Percentiles rank a stretch among this genome's conserved stretches.
phyloP scores from a whole-genome alignment of 2,888 invertebrate genomes.

The Crioceris asparagi region DNA sequence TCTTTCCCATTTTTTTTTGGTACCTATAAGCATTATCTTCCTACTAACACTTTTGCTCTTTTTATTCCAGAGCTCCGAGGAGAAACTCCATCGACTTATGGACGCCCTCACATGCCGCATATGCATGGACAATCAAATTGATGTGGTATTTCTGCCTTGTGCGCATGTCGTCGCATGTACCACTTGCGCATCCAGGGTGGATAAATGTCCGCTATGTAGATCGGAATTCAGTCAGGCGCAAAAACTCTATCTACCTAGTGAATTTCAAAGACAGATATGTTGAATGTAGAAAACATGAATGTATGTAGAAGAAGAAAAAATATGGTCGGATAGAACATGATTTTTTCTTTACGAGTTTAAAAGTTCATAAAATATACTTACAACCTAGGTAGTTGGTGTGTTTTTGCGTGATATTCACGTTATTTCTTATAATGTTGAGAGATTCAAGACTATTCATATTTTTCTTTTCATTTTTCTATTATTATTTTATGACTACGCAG shows the following conservation, averaged over 20 bases:
- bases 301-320: too few species aligned
- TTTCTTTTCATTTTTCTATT: conserved; percentile 1
- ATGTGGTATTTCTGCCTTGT: conserved; percentile 78
- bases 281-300: neutral
- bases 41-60: too few species aligned
- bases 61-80: conserved; percentile 42
- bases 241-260: conserved; percentile 59
- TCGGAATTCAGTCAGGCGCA: conserved; percentile 57
- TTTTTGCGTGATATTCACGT: neutral
- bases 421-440: neutral
- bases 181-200: conserved; percentile 63
- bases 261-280: conserved; percentile 35
- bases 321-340: too few species aligned
- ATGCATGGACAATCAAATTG: conserved; percentile 76
- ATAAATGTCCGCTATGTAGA: conserved; percentile 66
- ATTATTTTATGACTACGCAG: too few species aligned
- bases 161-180: conserved; percentile 78
- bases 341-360: too few species aligned
- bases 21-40: too few species aligned
- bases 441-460: conserved; percentile 5
- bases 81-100: conserved; percentile 43
- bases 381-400: too few species aligned
- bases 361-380: too few species aligned
- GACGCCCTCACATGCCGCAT: conserved; percentile 74
- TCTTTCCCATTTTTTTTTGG: neutral